A percentile compares a stretch with the other conserved stretches of the same genome.
phyloP scores from a whole-genome alignment of 2,797 vertebrate species.

The Paramormyrops hopkinsi region DNA sequence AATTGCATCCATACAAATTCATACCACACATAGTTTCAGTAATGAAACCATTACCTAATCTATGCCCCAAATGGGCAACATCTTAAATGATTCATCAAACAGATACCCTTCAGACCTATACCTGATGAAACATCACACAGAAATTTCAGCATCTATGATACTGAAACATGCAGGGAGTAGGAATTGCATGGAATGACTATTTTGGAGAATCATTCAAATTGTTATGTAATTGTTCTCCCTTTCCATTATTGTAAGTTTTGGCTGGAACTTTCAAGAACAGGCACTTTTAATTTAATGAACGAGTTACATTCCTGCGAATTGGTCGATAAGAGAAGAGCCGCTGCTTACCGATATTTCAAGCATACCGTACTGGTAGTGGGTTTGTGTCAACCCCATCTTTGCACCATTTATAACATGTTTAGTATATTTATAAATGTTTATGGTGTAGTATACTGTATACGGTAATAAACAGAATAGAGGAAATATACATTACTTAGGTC shows the following conservation, averaged over 20 bases:
- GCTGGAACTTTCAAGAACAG: not conserved
- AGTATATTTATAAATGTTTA: not conserved
- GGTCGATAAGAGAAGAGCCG: not conserved
- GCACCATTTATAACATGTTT: not conserved
- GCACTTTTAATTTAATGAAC: not conserved
- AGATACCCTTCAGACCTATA: not conserved
- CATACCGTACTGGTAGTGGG: not conserved
- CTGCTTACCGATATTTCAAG: not conserved
- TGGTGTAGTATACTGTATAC: not conserved
- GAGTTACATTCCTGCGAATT: not conserved
- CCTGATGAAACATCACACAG: not conserved
- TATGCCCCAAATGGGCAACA: not conserved
- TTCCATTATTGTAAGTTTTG: not conserved
- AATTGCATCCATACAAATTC: not conserved
- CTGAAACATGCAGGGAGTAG: not conserved
- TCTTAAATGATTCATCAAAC: not conserved
- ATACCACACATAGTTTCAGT: not conserved
- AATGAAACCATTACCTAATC: not conserved
- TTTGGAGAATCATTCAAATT: not conserved
- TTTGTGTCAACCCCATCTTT: not conserved
- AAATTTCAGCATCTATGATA: not conserved
- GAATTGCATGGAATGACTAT: not conserved
- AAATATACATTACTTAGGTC: not conserved
- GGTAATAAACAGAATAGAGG: not conserved
- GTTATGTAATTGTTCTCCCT: not conserved